Evolutionary conservation across 2,888 invertebrate species (phyloP).

Genomic region (Dexiosoma caninum): DNA sequence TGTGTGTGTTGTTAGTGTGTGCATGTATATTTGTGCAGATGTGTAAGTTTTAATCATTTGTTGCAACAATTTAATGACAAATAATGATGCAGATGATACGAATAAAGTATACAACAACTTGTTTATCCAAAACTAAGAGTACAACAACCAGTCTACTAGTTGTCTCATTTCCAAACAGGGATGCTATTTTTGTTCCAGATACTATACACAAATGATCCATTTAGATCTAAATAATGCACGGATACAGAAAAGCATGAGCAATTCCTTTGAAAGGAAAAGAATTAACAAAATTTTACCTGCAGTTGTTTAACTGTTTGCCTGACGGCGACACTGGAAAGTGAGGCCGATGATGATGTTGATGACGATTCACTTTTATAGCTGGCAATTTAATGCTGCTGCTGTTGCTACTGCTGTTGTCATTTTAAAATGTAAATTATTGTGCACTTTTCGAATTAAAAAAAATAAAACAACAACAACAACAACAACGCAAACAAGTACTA

Average conservation of each 20-base stretch:
- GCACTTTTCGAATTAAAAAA: constrained; percentile 56
- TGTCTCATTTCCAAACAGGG: constrained; percentile 29
- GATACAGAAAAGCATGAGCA: not conserved
- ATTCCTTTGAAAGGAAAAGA: not conserved
- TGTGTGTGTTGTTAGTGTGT: not conserved
- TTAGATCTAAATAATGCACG: not conserved
- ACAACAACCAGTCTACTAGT: constrained; percentile 10
- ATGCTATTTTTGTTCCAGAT: constrained; percentile 29
- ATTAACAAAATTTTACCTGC: constrained; percentile 19
- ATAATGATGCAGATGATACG: constrained; percentile 38
- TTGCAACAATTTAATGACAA: constrained; percentile 41
- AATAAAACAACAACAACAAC: not conserved
- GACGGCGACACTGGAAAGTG: not conserved
- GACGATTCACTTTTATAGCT: constrained; percentile 45
- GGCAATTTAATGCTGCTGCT: constrained; percentile 39
- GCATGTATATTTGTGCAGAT: not conserved
- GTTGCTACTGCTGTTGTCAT: constrained; percentile 42
- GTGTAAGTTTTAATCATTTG: not conserved
- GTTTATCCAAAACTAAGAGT: not conserved
- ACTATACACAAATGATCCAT: constrained; percentile 29
- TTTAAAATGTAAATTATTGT: constrained; percentile 62
- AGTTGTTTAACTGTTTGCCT: not conserved
- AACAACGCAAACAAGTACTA: constrained; percentile 35
- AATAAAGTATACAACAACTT: constrained; percentile 3
- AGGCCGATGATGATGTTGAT: constrained; percentile 6